These are phyloP conservation scores for Melanotaenia duboulayi DNA, from an alignment of 2,113 vertebrate genomes.

Conservation along the genomic window DNA sequence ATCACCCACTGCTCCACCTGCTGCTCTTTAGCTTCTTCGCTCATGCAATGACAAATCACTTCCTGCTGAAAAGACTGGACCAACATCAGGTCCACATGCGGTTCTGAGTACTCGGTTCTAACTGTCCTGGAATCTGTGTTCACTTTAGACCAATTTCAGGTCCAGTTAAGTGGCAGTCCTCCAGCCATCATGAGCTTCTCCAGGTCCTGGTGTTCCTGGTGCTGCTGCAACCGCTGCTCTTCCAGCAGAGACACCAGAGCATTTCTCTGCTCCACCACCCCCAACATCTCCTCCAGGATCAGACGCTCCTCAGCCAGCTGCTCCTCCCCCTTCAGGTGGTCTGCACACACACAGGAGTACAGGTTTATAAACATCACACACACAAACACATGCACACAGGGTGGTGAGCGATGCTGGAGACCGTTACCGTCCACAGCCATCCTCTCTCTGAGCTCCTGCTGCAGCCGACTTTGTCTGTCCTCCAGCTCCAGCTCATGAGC, in stretches of 20 bases:
- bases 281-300: conserved; percentile 96
- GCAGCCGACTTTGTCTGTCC: conserved; percentile 94
- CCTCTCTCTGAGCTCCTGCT: conserved; percentile 93
- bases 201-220: conserved; percentile 90
- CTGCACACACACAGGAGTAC: conserved; percentile 65
- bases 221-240: conserved; percentile 89
- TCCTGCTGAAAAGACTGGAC: no score
- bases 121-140: neutral
- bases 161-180: conserved; percentile 78
- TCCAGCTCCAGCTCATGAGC: conserved; percentile 95
- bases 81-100: neutral
- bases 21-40: no score
- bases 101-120: neutral
- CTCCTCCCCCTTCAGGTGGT: conserved; percentile 90
- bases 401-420: no score
- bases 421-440: conserved; percentile 93
- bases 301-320: conserved; percentile 91
- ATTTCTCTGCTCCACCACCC: conserved; percentile 95
- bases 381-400: neutral
- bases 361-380: neutral
- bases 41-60: no score
- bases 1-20: no score
- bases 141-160: conserved; percentile 11
- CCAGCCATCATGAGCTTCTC: conserved; percentile 89
- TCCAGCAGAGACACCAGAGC: conserved; percentile 92